Base-by-base conservation (phyloP, 2,888 invertebrate species). In the Coelopa pilipes region DNA sequence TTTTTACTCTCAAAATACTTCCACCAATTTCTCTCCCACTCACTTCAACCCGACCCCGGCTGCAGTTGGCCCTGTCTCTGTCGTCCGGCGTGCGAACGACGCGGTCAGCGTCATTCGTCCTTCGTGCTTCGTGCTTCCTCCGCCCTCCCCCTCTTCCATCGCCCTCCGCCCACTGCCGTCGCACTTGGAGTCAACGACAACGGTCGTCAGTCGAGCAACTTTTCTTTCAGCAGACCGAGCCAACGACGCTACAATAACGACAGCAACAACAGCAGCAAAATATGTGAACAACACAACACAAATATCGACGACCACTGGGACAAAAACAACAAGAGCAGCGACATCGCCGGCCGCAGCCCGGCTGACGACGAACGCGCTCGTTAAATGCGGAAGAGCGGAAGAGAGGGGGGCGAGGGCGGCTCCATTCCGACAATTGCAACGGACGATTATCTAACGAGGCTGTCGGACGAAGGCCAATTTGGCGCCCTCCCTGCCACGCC, bases 391-490 rank as follows among this genome's bases (percentile, higher is more conserved):
- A 7, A 34, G 7, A 34, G 34, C 34, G 34, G 34, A 7, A 7
- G 4, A 34, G 7, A 34, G 34, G 34, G 34, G 34, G 7, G 34
- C 34, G 34, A 7, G 4, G 34, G 34, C 7, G 34, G 34, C 34
- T 34, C 34, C 34, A 34, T n/a, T 17, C 67, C 10, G n/a, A 34
- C 13, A n/a, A 68, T 55, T 34, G 53, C 67, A 68, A 68, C 50
- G 12, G 45, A 53, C 34, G 67, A n/a, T 68, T 53, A 55, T 34
- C 55, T 19, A 59, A 46, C 46, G 46, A 57, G 57, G 59, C 57
- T 69, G 57, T 55, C 57, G 45, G 9, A 13, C 59, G 69, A 69
- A 57, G 59, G 69, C 59, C 46, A 69, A 17, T 55, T 59, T 46
- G 15, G n/a, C n/a, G n/a, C n/a, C n/a, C n/a, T n/a, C n/a, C n/a